Evolutionary conservation across 2,888 invertebrate species (phyloP).

Genomic region (Drosophila ochracea): DNA sequence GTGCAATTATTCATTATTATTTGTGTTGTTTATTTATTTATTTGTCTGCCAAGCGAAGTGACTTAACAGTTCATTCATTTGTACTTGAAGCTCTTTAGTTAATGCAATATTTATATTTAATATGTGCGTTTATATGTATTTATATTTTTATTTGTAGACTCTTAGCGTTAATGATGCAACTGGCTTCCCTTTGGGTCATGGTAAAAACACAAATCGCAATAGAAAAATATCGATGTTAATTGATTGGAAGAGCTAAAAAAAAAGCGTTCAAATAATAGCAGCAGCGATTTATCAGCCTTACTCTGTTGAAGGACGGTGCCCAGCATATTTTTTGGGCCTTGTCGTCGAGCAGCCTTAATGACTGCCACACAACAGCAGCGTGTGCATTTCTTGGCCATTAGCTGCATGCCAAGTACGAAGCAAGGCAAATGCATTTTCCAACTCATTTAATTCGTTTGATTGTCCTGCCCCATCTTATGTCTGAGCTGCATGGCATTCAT

Average conservation of each 20-base stretch:
- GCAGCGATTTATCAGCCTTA: conserved; percentile 38
- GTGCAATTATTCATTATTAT: conserved; percentile 48
- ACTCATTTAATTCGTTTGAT: conserved; percentile 60
- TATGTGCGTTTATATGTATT: not conserved
- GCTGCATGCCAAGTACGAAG: conserved; percentile 30
- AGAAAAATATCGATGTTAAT: conserved; percentile 40
- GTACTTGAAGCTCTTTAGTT: conserved; percentile 15
- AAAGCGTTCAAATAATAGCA: not conserved
- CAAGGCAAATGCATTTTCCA: conserved; percentile 62
- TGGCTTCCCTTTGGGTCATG: conserved; percentile 61
- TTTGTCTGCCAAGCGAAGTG: conserved; percentile 28
- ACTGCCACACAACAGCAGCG: conserved; percentile 23
- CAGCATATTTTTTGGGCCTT: conserved; percentile 20
- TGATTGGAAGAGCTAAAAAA: conserved; percentile 28
- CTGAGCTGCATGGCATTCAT: conserved; percentile 28
- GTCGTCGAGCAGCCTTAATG: conserved; percentile 37
- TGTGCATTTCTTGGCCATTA: conserved; percentile 47
- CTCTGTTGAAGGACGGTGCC: conserved; percentile 25
- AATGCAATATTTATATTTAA: conserved; percentile 23
- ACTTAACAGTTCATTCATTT: conserved; percentile 44
- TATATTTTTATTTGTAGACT: not conserved
- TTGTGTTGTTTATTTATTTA: conserved; percentile 21
- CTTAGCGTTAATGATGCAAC: conserved; percentile 29
- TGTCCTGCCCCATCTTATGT: conserved; percentile 33
- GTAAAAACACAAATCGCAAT: conserved; percentile 13